Percentiles rank a stretch among this genome's conserved stretches.
These are phyloP conservation scores for Apodemus sylvaticus DNA, from an alignment of 2,113 vertebrate genomes.

Conservation along the genomic window DNA sequence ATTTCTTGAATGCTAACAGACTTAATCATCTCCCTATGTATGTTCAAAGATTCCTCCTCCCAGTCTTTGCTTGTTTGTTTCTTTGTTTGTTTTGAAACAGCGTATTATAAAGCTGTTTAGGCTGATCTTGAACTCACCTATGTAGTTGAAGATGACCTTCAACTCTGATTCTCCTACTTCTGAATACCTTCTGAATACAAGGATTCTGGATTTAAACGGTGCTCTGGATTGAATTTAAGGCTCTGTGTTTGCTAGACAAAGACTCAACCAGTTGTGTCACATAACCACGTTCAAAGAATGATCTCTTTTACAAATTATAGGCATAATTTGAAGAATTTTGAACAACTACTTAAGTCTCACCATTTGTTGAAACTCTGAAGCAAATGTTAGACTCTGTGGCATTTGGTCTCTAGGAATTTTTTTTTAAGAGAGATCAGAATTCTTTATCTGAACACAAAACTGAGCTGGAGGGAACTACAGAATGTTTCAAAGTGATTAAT, in stretches of 20 bases:
- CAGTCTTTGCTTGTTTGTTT: neutral
- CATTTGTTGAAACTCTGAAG: neutral
- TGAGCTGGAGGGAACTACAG: slow-evolving; percentile 11
- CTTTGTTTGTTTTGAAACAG: neutral
- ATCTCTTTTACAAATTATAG: neutral
- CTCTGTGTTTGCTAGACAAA: neutral
- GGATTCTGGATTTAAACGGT: neutral
- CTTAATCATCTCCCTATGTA: neutral
- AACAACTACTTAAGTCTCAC: neutral
- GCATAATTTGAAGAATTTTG: neutral
- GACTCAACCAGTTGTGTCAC: neutral
- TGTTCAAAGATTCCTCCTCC: neutral
- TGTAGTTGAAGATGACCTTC: neutral
- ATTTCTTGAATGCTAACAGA: neutral
- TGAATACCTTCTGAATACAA: too few relatives aligned
- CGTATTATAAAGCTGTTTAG: neutral
- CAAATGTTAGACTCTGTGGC: neutral
- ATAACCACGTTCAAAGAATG: neutral
- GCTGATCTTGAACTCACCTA: neutral
- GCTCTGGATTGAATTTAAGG: neutral
- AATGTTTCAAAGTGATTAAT: slow-evolving; percentile 66
- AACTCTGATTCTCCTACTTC: neutral
- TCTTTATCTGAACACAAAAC: slow-evolving; percentile 38
- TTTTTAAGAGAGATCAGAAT: neutral
- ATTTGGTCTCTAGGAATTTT: slow-evolving; percentile 1